These are phyloP conservation scores for Enteromius radiatus DNA, from an alignment of 2,797 vertebrate genomes.

Conservation along the genomic window DNA sequence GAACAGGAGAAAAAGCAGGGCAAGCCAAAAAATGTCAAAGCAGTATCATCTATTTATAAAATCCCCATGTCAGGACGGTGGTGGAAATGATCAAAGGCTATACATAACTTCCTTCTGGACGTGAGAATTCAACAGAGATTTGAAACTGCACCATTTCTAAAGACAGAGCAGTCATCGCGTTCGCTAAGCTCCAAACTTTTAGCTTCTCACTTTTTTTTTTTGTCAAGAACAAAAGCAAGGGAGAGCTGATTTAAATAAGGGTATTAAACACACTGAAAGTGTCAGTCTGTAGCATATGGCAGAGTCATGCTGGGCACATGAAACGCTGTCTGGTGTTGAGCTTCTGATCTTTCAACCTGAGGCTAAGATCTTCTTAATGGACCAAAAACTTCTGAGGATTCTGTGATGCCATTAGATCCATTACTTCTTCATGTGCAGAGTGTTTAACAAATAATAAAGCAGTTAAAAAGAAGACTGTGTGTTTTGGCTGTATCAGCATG, in stretches of 20 bases:
- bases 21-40: constrained; percentile 27
- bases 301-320: constrained; percentile 1
- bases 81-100: constrained; percentile 42
- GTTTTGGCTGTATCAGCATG: background rate
- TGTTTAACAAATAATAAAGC: constrained; percentile 24
- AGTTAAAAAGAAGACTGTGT: background rate
- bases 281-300: constrained; percentile 18
- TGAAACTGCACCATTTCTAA: constrained; percentile 22
- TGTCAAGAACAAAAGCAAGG: constrained; percentile 31
- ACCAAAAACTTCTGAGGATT: constrained; percentile 18
- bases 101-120: constrained; percentile 44
- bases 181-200: constrained; percentile 17
- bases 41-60: constrained; percentile 30
- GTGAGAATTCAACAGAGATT: constrained; percentile 38
- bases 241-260: constrained; percentile 26
- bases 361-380: constrained; percentile 28
- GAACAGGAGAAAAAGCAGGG: constrained; percentile 16
- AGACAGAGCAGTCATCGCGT: constrained; percentile 27
- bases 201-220: constrained; percentile 26
- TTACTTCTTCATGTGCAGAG: background rate
- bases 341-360: constrained; percentile 24
- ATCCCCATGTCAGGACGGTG: constrained; percentile 31
- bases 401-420: background rate
- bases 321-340: constrained; percentile 17
- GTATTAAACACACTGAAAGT: constrained; percentile 19